Percentiles rank a stretch among this genome's conserved stretches.
Evolutionary conservation across 35 echinoderm and acorn worm genomes (phyloP).

Genomic region (Heliocidaris erythrogramma): DNA sequence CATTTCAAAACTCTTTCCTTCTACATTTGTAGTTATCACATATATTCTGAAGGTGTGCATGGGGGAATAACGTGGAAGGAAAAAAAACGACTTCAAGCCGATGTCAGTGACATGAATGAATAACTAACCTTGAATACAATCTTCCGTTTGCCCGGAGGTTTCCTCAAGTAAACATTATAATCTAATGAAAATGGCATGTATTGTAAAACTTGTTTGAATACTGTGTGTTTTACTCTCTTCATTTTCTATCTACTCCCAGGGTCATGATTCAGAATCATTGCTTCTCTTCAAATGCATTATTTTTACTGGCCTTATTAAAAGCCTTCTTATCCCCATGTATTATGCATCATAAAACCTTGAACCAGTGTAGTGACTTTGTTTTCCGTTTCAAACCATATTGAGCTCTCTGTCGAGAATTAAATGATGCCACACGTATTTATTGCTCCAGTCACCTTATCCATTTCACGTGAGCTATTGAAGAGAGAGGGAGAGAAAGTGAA

Average conservation of each 20-base stretch:
- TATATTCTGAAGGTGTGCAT: too few species aligned
- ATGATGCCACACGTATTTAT: neutral
- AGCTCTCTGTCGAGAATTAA: neutral
- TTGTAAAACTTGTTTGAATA: too few species aligned
- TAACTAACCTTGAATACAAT: neutral
- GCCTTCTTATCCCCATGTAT: neutral
- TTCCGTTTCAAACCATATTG: neutral
- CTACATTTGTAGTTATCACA: too few species aligned
- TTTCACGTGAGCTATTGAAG: neutral
- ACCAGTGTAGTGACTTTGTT: neutral
- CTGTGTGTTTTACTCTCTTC: neutral
- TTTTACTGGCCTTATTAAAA: neutral
- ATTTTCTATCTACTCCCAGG: neutral
- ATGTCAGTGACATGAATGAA: neutral
- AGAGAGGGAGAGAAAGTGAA: neutral
- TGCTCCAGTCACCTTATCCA: neutral
- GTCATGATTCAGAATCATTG: neutral
- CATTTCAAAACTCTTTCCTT: too few species aligned
- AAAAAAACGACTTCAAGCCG: neutral
- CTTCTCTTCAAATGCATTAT: neutral
- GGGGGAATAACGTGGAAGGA: too few species aligned
- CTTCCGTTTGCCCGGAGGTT: neutral
- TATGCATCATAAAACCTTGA: neutral
- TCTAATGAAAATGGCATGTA: neutral
- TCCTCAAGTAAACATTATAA: neutral